phyloP scores from a whole-genome alignment of 2,797 vertebrate genomes.

The Diglossa cyanea region DNA sequence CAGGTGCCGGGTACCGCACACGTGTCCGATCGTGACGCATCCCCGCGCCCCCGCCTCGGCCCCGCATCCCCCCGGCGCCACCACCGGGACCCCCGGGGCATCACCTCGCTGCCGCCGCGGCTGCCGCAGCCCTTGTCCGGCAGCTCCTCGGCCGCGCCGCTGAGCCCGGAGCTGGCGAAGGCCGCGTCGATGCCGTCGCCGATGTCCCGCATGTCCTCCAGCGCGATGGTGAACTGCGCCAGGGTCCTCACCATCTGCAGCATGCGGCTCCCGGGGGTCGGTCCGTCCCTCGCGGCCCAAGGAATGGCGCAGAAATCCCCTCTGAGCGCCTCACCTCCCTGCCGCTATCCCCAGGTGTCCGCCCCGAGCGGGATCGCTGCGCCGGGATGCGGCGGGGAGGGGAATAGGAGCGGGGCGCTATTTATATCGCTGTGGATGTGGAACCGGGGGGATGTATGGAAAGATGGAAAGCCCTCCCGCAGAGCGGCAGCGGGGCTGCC shows the following conservation, averaged over 20 bases:
- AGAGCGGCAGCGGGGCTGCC: neutral
- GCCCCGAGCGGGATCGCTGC: neutral
- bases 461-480: neutral
- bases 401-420: neutral
- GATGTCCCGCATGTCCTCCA: constrained; percentile 96
- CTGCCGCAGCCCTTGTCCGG: constrained; percentile 56
- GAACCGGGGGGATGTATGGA: neutral
- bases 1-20: neutral
- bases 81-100: neutral
- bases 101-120: constrained; percentile 81
- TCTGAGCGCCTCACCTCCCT: neutral
- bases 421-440: neutral
- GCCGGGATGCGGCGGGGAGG: neutral
- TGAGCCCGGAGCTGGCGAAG: constrained; percentile 53
- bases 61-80: neutral
- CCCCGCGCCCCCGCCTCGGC: neutral
- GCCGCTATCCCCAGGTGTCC: neutral
- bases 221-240: constrained; percentile 96
- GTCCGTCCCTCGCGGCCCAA: constrained; percentile 43
- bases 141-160: constrained; percentile 74
- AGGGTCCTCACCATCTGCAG: constrained; percentile 98
- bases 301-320: neutral
- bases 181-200: constrained; percentile 82
- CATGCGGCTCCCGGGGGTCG: constrained; percentile 80
- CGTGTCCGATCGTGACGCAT: constrained; percentile 21